Conservation (phyloP, 2,797 vertebrate genomes). For the Lepus townsendii region DNA sequence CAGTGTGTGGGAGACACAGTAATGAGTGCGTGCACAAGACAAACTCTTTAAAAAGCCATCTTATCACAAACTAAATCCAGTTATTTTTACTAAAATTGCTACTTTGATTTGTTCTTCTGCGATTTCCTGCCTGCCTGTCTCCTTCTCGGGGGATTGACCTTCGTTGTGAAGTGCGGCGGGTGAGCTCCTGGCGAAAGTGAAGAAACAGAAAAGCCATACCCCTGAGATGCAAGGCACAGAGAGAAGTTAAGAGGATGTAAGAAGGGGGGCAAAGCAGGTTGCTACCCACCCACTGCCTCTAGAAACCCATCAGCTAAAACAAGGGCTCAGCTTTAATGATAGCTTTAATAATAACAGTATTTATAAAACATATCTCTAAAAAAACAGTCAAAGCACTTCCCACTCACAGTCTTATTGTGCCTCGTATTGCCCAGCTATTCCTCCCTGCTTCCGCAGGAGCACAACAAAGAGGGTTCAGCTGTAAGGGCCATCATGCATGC, state of each 20-base stretch:
- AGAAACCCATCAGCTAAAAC: constrained; percentile 61
- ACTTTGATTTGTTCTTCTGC: constrained; percentile 69
- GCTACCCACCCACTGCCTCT: constrained; percentile 58
- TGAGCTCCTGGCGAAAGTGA: constrained; percentile 8
- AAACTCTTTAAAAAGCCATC: constrained; percentile 30
- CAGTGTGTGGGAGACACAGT: constrained; percentile 62
- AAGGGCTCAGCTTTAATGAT: constrained; percentile 63
- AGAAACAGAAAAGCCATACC: not conserved
- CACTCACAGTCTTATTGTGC: constrained; percentile 24
- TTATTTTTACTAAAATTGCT: constrained; percentile 80
- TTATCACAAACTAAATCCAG: constrained; percentile 60
- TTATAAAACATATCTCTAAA: constrained; percentile 62
- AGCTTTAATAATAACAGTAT: constrained; percentile 73
- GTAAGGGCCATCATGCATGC: not conserved
- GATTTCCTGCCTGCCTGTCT: constrained; percentile 48
- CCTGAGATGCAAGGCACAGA: not conserved
- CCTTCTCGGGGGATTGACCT: constrained; percentile 37
- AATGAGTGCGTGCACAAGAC: constrained; percentile 60
- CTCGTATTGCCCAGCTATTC: not conserved
- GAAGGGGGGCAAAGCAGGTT: not conserved
- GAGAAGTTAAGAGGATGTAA: not conserved
- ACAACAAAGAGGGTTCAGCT: not conserved
- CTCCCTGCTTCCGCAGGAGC: not conserved
- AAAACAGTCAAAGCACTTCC: constrained; percentile 54
- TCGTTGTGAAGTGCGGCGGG: constrained; percentile 37